Base-by-base conservation (phyloP, 2,888 invertebrate species). In the Eugnorisma glareosa region DNA sequence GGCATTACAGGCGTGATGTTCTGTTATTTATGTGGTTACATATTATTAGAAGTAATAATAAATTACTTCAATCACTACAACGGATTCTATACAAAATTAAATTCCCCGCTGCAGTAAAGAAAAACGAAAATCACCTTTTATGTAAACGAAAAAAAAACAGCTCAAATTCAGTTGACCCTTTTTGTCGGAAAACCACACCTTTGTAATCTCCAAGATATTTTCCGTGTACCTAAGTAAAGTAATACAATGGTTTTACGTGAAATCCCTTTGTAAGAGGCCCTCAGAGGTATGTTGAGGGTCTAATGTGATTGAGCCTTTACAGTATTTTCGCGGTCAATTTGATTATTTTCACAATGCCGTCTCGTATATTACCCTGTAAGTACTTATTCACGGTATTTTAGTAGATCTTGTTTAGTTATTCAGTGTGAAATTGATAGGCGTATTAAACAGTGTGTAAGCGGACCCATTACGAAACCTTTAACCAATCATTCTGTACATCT, bases 291-390 rank as follows among this genome's bases (percentile, higher is more conserved):
- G 73, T 69, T 68, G n/a, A 35, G 68, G 64, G 74, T 31, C 71
- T 84, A 87, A 85, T 86, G 85, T 73, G 82, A 85, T 85, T 81
- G 85, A 81, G 81, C 77, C 73, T 66, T 76, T 54, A 73, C 40
- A 63, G 77, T 77, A 54, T 73, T 76, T 71, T 51, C 24, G 28
- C 64, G 84, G 75, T 77, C 77, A 73, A 84, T 84, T 84, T 77
- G 68, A 67, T 86, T 84, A 75, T 84, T 73, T 79, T 43, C 73
- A 48, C 21, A 80, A 66, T 67, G 18, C 61, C 28, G 2, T 84
- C 18, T 24, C 35, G 24, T 64, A 61, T n/a, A 75, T 84, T 70
- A 67, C 28, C 24, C 21, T 24, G 35, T 69, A 31, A 77, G 59
- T 73, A 70, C 59, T 79, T 79, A 67, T 66, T 77, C 77, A 15